Evolutionary conservation across 2,113 vertebrate genomes (phyloP).

Genomic region (Polypterus bichir): DNA sequence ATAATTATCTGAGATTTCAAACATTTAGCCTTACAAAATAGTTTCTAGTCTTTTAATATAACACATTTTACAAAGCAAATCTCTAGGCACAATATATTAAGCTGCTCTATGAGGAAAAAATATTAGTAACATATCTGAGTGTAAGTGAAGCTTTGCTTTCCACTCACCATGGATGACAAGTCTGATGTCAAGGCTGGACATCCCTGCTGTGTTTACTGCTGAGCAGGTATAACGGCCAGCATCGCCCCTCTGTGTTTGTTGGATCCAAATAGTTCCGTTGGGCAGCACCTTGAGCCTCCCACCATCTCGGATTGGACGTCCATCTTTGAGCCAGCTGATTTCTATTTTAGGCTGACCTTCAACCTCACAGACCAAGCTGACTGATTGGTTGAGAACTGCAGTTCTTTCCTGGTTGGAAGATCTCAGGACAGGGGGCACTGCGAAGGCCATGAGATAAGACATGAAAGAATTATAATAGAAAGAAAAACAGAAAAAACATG

Average conservation of each 20-base stretch:
- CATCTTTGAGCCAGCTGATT: conserved; percentile 47
- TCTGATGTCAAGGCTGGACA: conserved; percentile 47
- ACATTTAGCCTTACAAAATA: too few relatives aligned
- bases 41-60: too few relatives aligned
- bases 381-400: conserved; percentile 38
- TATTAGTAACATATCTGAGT: background rate
- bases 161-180: conserved; percentile 45
- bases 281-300: conserved; percentile 32
- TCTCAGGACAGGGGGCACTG: conserved; percentile 54
- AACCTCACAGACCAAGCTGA: conserved; percentile 43
- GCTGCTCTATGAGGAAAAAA: background rate
- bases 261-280: conserved; percentile 52
- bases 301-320: conserved; percentile 35
- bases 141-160: background rate
- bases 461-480: too few relatives aligned
- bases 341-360: conserved; percentile 53
- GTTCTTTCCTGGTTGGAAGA: conserved; percentile 41
- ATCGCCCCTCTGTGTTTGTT: conserved; percentile 40
- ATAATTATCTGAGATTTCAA: too few relatives aligned
- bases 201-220: conserved; percentile 47
- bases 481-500: too few relatives aligned
- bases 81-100: too few relatives aligned
- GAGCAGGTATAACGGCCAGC: conserved; percentile 50
- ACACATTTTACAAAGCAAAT: too few relatives aligned
- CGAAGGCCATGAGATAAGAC: background rate